A percentile compares a stretch with the other conserved stretches of the same genome.
Conservation (phyloP, 2,113 vertebrate genomes). For the Semnopithecus entellus region DNA sequence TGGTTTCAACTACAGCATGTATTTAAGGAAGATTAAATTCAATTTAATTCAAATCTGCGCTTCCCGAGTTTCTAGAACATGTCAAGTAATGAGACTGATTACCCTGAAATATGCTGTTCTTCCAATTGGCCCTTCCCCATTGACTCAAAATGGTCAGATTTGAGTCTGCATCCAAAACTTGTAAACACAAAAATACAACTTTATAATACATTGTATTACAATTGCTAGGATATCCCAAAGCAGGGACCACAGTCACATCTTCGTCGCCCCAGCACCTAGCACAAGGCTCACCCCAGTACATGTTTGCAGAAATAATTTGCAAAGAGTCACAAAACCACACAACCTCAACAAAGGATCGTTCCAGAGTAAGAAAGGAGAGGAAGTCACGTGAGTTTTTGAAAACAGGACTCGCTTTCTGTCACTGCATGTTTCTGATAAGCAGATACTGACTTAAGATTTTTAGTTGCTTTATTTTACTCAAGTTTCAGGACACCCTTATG, state of each 20-base stretch:
- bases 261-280: background rate
- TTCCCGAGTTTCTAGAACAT: background rate
- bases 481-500: background rate
- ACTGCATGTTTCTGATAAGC: background rate
- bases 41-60: conserved; percentile 12
- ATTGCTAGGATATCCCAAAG: background rate
- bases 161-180: background rate
- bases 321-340: background rate
- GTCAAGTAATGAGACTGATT: background rate
- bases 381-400: background rate
- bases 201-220: background rate
- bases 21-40: conserved; percentile 51
- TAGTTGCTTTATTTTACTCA: background rate
- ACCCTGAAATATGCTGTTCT: background rate
- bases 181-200: background rate
- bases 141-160: background rate
- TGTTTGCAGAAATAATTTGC: background rate
- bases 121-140: background rate
- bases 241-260: background rate
- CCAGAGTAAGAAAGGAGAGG: background rate
- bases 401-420: background rate
- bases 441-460: background rate
- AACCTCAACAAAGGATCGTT: background rate
- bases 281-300: background rate
- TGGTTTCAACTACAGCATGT: background rate